phyloP scores from a whole-genome alignment of 1,140 invertebrate species.

The Adelges cooleyi region DNA sequence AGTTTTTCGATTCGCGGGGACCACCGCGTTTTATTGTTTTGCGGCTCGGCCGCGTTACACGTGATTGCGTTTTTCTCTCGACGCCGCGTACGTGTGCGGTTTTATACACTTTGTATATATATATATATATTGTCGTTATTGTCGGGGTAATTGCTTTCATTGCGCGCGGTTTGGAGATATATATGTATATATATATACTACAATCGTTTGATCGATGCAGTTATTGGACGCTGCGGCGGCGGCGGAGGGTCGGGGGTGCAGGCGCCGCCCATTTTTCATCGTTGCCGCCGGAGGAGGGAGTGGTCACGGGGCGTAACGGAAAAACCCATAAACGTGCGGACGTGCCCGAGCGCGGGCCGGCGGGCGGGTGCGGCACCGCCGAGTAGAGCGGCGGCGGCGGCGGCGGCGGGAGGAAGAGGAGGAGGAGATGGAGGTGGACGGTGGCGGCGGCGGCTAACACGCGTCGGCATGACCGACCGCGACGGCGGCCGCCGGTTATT shows the following conservation, averaged over 20 bases:
- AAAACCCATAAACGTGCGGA: constrained; percentile 7
- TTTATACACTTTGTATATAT: too few species aligned
- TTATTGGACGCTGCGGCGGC: not conserved
- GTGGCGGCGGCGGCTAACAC: not conserved
- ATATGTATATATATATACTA: too few species aligned
- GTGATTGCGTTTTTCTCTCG: too few species aligned
- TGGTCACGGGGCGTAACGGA: constrained; percentile 19
- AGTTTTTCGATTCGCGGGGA: too few species aligned
- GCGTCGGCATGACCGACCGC: not conserved
- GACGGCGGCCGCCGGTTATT: not conserved
- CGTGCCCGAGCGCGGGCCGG: not conserved
- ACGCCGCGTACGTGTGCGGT: too few species aligned
- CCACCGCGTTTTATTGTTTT: too few species aligned
- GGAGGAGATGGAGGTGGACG: not conserved
- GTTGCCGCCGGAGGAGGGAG: not conserved
- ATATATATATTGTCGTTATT: too few species aligned
- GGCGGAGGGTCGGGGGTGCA: not conserved
- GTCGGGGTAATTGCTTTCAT: not conserved
- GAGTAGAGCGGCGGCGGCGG: not conserved
- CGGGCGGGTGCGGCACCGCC: not conserved
- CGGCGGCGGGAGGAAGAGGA: not conserved
- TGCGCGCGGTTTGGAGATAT: too few species aligned
- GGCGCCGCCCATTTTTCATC: not conserved
- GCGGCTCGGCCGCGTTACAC: too few species aligned
- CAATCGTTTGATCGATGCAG: constrained; percentile 21